Conservation (phyloP, 23 tunicate genomes). For the Trididemnum miniatum region DNA sequence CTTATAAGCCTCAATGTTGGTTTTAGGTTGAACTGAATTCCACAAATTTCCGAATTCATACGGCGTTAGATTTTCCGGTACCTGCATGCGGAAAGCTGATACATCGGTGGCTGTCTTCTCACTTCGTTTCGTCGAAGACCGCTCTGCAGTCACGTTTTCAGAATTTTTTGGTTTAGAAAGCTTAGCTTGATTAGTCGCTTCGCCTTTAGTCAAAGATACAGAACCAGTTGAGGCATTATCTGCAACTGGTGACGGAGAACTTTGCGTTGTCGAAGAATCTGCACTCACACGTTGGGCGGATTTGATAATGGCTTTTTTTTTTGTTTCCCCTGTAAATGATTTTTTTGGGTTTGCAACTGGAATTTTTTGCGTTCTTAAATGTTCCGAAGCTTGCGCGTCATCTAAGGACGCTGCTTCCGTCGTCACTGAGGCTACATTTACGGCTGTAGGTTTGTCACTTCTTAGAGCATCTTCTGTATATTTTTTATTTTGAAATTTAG, state of each 20-base stretch:
- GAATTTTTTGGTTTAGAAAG: slow-evolving; percentile 2
- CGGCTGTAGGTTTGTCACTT: not conserved
- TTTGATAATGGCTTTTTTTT: no score
- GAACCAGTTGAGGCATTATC: not conserved
- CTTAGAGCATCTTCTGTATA: not conserved
- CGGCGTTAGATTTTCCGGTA: slow-evolving; percentile 50
- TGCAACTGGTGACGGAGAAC: not conserved
- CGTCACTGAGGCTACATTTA: not conserved
- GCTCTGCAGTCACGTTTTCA: no score
- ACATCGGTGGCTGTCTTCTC: not conserved
- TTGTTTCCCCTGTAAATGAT: not conserved
- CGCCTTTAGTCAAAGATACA: not conserved
- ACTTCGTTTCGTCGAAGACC: no score
- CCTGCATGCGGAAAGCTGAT: not conserved
- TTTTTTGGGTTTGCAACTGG: not conserved
- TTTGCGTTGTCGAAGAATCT: not conserved
- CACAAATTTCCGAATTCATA: slow-evolving; percentile 81
- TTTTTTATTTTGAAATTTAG: not conserved
- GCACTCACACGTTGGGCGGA: not conserved
- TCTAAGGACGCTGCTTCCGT: not conserved
- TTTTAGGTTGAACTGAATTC: slow-evolving; percentile 68
- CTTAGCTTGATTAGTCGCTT: not conserved
- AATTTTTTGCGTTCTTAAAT: not conserved
- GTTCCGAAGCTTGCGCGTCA: not conserved
- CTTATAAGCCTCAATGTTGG: slow-evolving; percentile 56